Evolutionary conservation across 2,888 invertebrate species (phyloP), one percentile per base, ranked within the genome.

Genomic region (Tyria jacobaeae): DNA sequence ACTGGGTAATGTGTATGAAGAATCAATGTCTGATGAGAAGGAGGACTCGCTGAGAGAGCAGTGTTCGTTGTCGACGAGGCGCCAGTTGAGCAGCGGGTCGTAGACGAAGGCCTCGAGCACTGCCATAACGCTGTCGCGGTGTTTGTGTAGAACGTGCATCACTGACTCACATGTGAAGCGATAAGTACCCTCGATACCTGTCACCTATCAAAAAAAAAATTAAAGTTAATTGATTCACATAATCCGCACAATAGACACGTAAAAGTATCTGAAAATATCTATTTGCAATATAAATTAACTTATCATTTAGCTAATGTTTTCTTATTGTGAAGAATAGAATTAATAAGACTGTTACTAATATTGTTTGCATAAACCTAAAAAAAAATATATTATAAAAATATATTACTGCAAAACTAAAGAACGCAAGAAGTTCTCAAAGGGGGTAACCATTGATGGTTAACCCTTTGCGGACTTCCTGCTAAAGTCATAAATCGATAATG

Each of bases 91-190:
- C 41, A 99, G 93, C 0, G 99, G 99, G 94, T 99, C 99, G 85
- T 99, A 99, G 0, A 99, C 99, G 88, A 99, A 99, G 0, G 99
- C 99, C 86, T 99, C 99, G 39, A 99, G 92, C 0, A 99, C 99
- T 1, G 99, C 99, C 98, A 99, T 98, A 57, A 99, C 94, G 82
- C 99, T 99, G 93, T 99, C 99, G 81, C 98, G 97, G 87, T 99
- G 99, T 51, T 97, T 96, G 71, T 98, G 96, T 15, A 99, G 90
- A 6, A 99, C 99, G 49, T 97, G 95, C 98, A 99, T 99, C 0
- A 99, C 99, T 12, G 98, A 97, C 86, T 99, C 99, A 89, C 99
- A 99, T 0, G 99, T 99, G 80, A 97, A 96, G 12, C 98, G 95
- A 87, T 99, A 99, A 24, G 98, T 99, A 57, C 99, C 99, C 85